Conservation (phyloP, 2,888 invertebrate genomes). For the Nomada ruficornis region DNA sequence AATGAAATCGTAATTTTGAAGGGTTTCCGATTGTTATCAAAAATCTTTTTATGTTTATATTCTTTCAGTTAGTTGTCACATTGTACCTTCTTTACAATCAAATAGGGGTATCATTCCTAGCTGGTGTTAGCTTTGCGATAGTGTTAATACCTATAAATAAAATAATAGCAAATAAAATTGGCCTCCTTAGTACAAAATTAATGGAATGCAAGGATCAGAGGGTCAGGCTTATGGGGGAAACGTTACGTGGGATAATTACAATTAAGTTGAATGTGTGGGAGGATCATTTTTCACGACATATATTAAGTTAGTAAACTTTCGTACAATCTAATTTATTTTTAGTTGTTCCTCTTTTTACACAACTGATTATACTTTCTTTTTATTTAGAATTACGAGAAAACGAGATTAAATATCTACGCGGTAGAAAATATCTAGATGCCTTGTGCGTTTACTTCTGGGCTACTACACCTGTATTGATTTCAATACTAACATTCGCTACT, state of each 20-base stretch:
- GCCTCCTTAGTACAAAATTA: conserved; percentile 92
- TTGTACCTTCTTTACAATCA: conserved; percentile 93
- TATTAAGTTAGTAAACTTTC: conserved; percentile 86
- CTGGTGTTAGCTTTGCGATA: conserved; percentile 94
- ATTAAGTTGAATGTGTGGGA: conserved; percentile 98
- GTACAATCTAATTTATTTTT: conserved; percentile 19
- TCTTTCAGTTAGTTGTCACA: conserved; percentile 90
- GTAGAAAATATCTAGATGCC: conserved; percentile 98
- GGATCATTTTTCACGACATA: conserved; percentile 90
- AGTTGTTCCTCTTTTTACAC: conserved; percentile 25
- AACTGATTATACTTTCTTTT: conserved; percentile 1
- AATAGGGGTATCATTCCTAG: conserved; percentile 95
- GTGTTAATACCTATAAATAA: conserved; percentile 97
- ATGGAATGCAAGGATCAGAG: conserved; percentile 96
- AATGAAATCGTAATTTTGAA: conserved; percentile 11
- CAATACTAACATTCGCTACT: conserved; percentile 92
- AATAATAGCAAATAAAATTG: conserved; percentile 94
- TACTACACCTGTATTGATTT: conserved; percentile 96
- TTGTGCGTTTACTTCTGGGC: conserved; percentile 99
- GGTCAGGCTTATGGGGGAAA: conserved; percentile 94
- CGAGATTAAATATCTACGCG: conserved; percentile 92
- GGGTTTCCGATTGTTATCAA: not conserved
- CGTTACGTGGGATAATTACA: conserved; percentile 93
- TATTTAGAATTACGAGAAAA: conserved; percentile 87
- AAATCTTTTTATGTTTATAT: conserved; percentile 19